A percentile compares a stretch with the other conserved stretches of the same genome.
phyloP scores from a whole-genome alignment of 2,888 invertebrate species.

The Spialia ferax region DNA sequence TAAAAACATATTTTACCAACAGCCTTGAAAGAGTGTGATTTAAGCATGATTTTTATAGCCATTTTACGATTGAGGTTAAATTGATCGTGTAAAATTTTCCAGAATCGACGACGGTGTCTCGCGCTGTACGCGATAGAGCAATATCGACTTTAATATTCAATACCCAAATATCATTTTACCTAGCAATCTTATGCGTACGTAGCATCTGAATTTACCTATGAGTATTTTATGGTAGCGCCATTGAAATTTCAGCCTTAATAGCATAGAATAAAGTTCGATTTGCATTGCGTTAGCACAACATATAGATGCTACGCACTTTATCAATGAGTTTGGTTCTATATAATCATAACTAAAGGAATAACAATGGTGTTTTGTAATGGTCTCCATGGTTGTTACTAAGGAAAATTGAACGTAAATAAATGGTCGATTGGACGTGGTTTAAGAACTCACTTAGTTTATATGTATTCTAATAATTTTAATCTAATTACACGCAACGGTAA shows the following conservation, averaged over 20 bases:
- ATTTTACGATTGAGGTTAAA: slow-evolving; percentile 65
- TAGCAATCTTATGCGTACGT: background rate
- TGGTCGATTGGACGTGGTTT: background rate
- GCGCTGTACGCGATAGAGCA: background rate
- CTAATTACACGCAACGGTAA: background rate
- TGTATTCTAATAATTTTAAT: background rate
- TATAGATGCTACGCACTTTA: background rate
- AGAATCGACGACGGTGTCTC: slow-evolving; percentile 34
- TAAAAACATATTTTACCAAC: slow-evolving; percentile 45
- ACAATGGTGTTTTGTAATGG: background rate
- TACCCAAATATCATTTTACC: background rate
- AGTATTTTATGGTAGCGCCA: background rate
- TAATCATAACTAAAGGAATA: background rate
- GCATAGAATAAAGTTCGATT: background rate
- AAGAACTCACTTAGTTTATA: background rate
- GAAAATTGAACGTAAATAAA: background rate
- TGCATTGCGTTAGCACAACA: background rate
- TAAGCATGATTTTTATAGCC: slow-evolving; percentile 57
- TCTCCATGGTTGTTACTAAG: background rate
- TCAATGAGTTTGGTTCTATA: background rate
- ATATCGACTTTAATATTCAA: slow-evolving; percentile 1
- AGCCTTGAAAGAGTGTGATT: slow-evolving; percentile 52
- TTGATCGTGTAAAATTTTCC: slow-evolving; percentile 59
- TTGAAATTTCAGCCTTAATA: background rate
- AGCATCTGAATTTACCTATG: slow-evolving; percentile 14